These are phyloP conservation scores for Virgularia gustaviana DNA, from an alignment of 92 coral and sea anemone species.

Conservation along the genomic window DNA sequence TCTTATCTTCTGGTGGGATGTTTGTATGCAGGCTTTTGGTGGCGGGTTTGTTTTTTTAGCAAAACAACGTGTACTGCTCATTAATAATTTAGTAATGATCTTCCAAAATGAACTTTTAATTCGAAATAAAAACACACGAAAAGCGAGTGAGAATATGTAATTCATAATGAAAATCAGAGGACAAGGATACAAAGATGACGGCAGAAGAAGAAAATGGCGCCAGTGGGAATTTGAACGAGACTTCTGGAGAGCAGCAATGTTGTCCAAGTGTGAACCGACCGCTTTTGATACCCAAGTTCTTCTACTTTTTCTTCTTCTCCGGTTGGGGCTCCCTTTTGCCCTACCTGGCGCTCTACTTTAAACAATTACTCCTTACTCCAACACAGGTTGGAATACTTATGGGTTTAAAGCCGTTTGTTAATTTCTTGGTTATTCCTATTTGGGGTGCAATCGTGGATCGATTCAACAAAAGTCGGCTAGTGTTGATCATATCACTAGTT, in stretches of 20 bases:
- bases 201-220: conserved; percentile 34
- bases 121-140: not conserved
- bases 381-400: conserved; percentile 96
- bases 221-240: not conserved
- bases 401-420: conserved; percentile 97
- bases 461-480: conserved; percentile 91
- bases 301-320: conserved; percentile 93
- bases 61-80: conserved; percentile 13
- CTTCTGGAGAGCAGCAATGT: conserved; percentile 40
- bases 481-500: conserved; percentile 76
- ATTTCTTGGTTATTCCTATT: conserved; percentile 92
- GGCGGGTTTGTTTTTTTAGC: conserved; percentile 25
- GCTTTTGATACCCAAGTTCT: conserved; percentile 79
- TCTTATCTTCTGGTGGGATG: no score
- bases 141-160: no score
- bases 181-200: conserved; percentile 51
- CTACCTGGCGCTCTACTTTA: conserved; percentile 92
- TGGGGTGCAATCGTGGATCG: conserved; percentile 99
- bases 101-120: conserved; percentile 9
- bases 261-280: conserved; percentile 91
- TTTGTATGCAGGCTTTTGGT: conserved; percentile 27
- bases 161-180: conserved; percentile 16
- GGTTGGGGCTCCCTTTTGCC: conserved; percentile 98
- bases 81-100: conserved; percentile 24
- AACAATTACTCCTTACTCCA: conserved; percentile 91